phyloP scores from a whole-genome alignment of 1,140 invertebrate species.

The Drosophila nigrodunni region DNA sequence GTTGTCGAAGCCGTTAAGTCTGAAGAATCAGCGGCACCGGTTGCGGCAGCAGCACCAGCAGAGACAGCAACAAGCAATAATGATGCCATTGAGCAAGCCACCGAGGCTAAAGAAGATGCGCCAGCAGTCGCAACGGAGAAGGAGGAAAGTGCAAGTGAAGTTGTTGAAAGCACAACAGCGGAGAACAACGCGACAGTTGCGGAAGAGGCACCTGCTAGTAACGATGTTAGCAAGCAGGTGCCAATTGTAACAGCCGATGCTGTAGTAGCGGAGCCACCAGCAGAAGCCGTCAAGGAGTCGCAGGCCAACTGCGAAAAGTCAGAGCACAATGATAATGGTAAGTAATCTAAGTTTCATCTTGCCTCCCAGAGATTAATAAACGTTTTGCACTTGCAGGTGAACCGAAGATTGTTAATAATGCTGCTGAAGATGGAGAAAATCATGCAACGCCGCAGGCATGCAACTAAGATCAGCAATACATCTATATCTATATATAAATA shows the following conservation, averaged over 20 bases:
- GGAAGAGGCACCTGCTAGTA: slow-evolving; percentile 42
- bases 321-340: slow-evolving; percentile 78
- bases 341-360: slow-evolving; percentile 14
- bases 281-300: slow-evolving; percentile 52
- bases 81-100: slow-evolving; percentile 42
- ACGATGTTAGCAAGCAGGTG: slow-evolving; percentile 61
- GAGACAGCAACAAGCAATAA: slow-evolving; percentile 42
- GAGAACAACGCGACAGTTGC: slow-evolving; percentile 38
- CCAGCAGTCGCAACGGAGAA: slow-evolving; percentile 20
- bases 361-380: not conserved
- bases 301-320: slow-evolving; percentile 56
- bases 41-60: not conserved
- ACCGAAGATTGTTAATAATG: slow-evolving; percentile 71
- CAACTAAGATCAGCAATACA: slow-evolving; percentile 57
- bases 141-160: slow-evolving; percentile 14
- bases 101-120: slow-evolving; percentile 51
- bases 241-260: slow-evolving; percentile 22
- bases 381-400: slow-evolving; percentile 55
- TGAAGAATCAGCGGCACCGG: slow-evolving; percentile 4
- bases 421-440: slow-evolving; percentile 67
- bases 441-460: slow-evolving; percentile 76
- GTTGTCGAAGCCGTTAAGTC: slow-evolving; percentile 27
- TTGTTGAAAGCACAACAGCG: slow-evolving; percentile 22
- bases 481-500: not conserved
- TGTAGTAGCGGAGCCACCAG: slow-evolving; percentile 17